phyloP scores from a whole-genome alignment of 2,888 invertebrate genomes.

The Harpagoxenus sublaevis region DNA sequence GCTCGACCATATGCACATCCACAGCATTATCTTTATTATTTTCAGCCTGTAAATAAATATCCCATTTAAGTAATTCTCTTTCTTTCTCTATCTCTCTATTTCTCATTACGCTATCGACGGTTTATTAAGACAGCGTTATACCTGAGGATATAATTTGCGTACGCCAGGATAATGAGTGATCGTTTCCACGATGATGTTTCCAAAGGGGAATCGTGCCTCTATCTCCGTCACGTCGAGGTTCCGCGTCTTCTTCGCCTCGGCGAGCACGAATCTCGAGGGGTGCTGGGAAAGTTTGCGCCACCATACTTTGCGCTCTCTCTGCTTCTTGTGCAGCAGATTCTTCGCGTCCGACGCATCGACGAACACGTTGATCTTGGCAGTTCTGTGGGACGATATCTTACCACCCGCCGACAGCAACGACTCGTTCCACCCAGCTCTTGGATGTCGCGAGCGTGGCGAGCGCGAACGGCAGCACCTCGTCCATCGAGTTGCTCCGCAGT shows the following conservation, averaged over 20 bases:
- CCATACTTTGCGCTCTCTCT: constrained; percentile 93
- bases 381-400: constrained; percentile 72
- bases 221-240: constrained; percentile 88
- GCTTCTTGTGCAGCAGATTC: constrained; percentile 92
- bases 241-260: constrained; percentile 87
- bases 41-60: constrained; percentile 72
- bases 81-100: background rate
- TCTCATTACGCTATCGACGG: background rate
- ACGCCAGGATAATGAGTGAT: constrained; percentile 84
- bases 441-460: constrained; percentile 77
- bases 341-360: constrained; percentile 85
- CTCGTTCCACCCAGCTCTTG: constrained; percentile 77
- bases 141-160: constrained; percentile 75
- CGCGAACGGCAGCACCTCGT: constrained; percentile 77
- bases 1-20: constrained; percentile 80
- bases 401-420: constrained; percentile 55
- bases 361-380: constrained; percentile 77
- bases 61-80: constrained; percentile 34
- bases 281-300: constrained; percentile 91
- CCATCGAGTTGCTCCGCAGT: constrained; percentile 63
- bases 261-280: constrained; percentile 90
- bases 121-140: constrained; percentile 27
- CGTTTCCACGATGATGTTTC: constrained; percentile 89
- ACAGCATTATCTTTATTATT: constrained; percentile 59
- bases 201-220: constrained; percentile 89